Conservation (phyloP, 1,140 invertebrate species). For the Pseudomyrmex cubaensis region DNA sequence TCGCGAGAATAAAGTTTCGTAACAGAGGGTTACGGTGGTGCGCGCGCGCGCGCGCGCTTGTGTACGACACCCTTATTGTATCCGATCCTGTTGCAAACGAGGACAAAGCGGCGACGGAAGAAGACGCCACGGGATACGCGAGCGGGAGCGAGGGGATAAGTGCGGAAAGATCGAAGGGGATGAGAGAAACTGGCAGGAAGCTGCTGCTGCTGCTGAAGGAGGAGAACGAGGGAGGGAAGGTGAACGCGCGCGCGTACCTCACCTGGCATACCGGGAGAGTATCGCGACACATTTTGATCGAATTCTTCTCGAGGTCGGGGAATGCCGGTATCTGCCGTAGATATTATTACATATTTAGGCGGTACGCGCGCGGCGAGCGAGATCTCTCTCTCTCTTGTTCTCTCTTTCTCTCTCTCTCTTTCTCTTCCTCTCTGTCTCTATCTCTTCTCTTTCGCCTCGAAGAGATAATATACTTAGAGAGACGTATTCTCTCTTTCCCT, state of each 20-base stretch:
- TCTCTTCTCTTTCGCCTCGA: constrained; percentile 31
- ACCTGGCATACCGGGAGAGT: constrained; percentile 79
- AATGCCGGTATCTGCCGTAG: constrained; percentile 73
- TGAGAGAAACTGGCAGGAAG: constrained; percentile 62
- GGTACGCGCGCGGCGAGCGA: constrained; percentile 73
- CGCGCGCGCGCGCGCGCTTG: not conserved
- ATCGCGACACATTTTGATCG: constrained; percentile 80
- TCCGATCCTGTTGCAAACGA: constrained; percentile 55
- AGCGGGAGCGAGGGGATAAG: constrained; percentile 27
- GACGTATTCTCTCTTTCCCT: constrained; percentile 56
- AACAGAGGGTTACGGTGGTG: not conserved
- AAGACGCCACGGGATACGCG: constrained; percentile 32
- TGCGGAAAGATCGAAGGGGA: constrained; percentile 51
- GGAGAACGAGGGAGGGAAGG: constrained; percentile 70
- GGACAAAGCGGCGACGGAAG: constrained; percentile 58
- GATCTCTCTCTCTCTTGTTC: constrained; percentile 5
- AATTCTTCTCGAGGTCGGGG: constrained; percentile 79
- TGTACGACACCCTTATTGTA: constrained; percentile 36
- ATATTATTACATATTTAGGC: constrained; percentile 84
- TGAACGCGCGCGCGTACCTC: constrained; percentile 73
- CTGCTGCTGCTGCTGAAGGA: constrained; percentile 5
- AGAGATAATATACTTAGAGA: constrained; percentile 78
- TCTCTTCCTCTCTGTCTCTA: not conserved
- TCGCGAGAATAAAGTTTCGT: no score
- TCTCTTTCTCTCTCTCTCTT: not conserved